Evolutionary conservation across 2,797 vertebrate species (phyloP).

Genomic region (Sparus aurata): DNA sequence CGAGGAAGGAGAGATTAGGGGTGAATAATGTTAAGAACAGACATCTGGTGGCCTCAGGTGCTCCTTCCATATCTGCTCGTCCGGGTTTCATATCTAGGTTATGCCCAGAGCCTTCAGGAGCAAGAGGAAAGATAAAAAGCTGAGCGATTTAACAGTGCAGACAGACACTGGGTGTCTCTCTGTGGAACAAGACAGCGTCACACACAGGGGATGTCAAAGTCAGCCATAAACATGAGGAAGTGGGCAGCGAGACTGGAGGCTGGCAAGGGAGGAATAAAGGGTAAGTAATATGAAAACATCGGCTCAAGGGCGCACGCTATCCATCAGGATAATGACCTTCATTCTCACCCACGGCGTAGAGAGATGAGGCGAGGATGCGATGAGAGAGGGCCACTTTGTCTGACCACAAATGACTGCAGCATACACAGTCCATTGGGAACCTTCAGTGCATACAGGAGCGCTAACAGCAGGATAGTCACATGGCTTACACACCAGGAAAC

Average conservation of each 20-base stretch:
- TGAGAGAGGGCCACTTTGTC: constrained; percentile 50
- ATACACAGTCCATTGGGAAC: constrained; percentile 38
- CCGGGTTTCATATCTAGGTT: constrained; percentile 63
- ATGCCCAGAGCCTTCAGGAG: constrained; percentile 35
- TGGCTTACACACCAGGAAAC: not conserved
- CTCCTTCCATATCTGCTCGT: constrained; percentile 52
- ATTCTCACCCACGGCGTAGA: constrained; percentile 28
- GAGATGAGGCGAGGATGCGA: constrained; percentile 19
- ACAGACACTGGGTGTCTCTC: constrained; percentile 24
- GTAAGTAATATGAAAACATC: constrained; percentile 58
- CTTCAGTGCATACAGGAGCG: constrained; percentile 2
- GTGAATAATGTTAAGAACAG: constrained; percentile 59
- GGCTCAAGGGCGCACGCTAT: constrained; percentile 42
- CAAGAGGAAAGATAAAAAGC: constrained; percentile 54
- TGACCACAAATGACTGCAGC: constrained; percentile 43
- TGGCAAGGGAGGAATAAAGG: constrained; percentile 46
- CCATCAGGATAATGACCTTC: constrained; percentile 62
- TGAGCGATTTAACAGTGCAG: constrained; percentile 31
- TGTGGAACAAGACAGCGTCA: constrained; percentile 46
- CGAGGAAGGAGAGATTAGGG: constrained; percentile 55
- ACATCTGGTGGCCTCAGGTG: constrained; percentile 52
- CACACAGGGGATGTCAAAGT: constrained; percentile 41
- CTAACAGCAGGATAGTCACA: constrained; percentile 9
- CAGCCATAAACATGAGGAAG: constrained; percentile 52
- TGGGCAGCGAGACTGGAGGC: constrained; percentile 13